Base-by-base conservation (phyloP, 64 coral and sea anemone genomes). In the Actinia equina region DNA sequence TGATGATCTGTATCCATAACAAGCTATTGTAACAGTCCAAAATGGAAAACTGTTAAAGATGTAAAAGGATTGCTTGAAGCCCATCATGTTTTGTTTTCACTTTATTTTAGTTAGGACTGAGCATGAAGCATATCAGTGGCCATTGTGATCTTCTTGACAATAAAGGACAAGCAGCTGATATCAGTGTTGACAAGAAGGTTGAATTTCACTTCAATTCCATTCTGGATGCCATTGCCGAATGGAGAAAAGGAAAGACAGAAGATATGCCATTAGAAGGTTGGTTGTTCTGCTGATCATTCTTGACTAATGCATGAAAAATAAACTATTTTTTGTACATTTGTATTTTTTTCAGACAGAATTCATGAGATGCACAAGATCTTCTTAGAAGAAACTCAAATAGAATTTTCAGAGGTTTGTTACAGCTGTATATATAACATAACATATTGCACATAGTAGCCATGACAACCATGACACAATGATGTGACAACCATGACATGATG, bases 191-290 rank as follows among this genome's bases (percentile, higher is more conserved):
- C 82, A 92, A 81, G n/a, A 95, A 92, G 82, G 94, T 94, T n/a
- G 96, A 95, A 44, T 98, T 98, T 65, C 96, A 98, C 80, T 98
- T 98, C 44, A 98, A 98, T 79, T 85, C 90, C 30, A 85, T 98
- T 27, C 85, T 98, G 15, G 96, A 98, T 49, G 90, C 90, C 6
- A 87, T 94, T 26, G 93, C 96, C 58, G 90, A 95, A 17, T 80
- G 91, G 90, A 98, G 67, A 74, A 83, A 27, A 3, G 62, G 58
- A 15, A 84, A 92, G 77, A 67, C 10, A 6, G 58, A 78, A 22
- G 96, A 98, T 61, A 83, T 84, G 52, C 93, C 93, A 19, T 88
- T 98, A 23, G 93, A 92, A 95, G 96, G 96, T 98, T 85, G n/a
- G 19, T 65, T 7, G 20, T 65, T n/a, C 1, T 19, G 15, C 15